Evolutionary conservation across 1,140 invertebrate genomes (phyloP).

Genomic region (Zaprionus tsacasi): DNA sequence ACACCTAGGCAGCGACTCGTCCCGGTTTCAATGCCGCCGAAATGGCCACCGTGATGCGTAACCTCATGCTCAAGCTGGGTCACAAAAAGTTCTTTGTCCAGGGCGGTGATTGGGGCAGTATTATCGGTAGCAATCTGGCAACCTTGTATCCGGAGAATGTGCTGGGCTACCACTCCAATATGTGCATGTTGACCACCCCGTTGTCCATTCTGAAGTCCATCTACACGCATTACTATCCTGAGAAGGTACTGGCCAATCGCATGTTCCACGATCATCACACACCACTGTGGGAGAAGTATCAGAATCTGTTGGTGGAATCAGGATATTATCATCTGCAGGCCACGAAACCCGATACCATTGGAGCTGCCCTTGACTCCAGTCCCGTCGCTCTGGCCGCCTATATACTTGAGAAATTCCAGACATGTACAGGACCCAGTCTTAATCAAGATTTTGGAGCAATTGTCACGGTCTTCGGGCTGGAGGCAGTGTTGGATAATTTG

Average conservation of each 20-base stretch:
- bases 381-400: constrained; percentile 92
- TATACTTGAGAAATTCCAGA: constrained; percentile 93
- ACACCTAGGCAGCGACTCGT: constrained; percentile 82
- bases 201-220: constrained; percentile 64
- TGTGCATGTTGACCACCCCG: constrained; percentile 77
- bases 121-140: constrained; percentile 87
- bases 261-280: constrained; percentile 87
- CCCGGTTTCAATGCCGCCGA: constrained; percentile 88
- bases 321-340: constrained; percentile 94
- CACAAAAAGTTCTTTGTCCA: constrained; percentile 91
- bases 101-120: constrained; percentile 92
- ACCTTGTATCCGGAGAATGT: constrained; percentile 90
- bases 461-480: constrained; percentile 86
- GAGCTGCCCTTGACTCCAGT: constrained; percentile 87
- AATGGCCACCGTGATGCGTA: constrained; percentile 90
- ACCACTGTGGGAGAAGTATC: constrained; percentile 86
- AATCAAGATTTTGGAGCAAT: constrained; percentile 87
- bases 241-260: constrained; percentile 84
- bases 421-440: constrained; percentile 91
- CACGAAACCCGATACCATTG: constrained; percentile 95
- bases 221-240: constrained; percentile 64
- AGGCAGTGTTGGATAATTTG: constrained; percentile 93
- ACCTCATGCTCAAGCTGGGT: constrained; percentile 92
- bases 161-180: constrained; percentile 87
- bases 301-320: constrained; percentile 87